Base-by-base conservation (phyloP, 1,140 invertebrate genomes). In the Megathymus violae region DNA sequence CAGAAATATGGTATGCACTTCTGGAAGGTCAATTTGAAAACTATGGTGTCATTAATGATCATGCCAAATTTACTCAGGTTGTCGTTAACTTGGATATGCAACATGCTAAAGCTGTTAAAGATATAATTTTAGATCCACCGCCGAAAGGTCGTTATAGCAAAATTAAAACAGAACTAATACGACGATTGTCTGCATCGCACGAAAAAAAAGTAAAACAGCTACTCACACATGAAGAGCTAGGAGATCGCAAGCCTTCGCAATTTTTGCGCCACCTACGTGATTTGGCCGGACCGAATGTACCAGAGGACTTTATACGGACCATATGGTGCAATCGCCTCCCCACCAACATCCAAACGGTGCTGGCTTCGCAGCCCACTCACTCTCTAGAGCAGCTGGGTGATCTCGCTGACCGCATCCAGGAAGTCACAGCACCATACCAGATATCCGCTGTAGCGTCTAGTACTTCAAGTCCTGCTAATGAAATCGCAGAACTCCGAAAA, bases 161-260 rank as follows among this genome's bases (percentile, higher is more conserved):
- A 19, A n/a, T 81, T 1, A 85, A 85, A 40, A 52, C 15, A 0
- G 70, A 72, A 17, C 22, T 84, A 4, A 76, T 81, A 0, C 47
- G 41, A 5, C 62, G 72, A 1, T 48, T 80, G 0, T 66, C 63
- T 9, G 34, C 64, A 0, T 77, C 74, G 0, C 54, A 74, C 13
- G 77, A 62, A 31, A 48, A 56, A 9, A 56, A 56, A 31, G 27
- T 62, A 9, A 54, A 47, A 11, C 56, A 67, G 10, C 41, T 73
- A 6, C 31, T 64, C 9, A 13, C 27, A 4, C 34, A 51, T 10
- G 59, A 67, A 27, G 60, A 72, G 25, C 22, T 74, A n/a, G 69
- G 70, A 9, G 72, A 74, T 14, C 36, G 60, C 3, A 74, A 69
- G 43, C 62, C 71, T 3, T 74, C 72, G 3, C 70, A 74, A 34